Percentiles rank a stretch among this genome's conserved stretches.
Conservation (phyloP, 1,140 invertebrate species). For the Thaumetopoea pityocampa region DNA sequence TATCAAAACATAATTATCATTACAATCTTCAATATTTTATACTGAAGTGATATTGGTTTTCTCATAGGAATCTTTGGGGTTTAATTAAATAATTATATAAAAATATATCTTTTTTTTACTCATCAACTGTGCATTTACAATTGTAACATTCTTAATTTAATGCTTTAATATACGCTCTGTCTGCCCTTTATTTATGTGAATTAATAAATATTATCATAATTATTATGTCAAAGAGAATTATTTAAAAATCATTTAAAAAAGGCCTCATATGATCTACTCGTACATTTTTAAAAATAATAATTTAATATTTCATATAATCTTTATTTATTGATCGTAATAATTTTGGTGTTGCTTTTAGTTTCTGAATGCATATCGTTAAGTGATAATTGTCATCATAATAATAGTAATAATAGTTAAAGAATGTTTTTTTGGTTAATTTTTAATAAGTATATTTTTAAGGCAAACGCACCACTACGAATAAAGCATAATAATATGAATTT, state of each 20-base stretch:
- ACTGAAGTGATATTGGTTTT: no score
- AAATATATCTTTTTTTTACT: no score
- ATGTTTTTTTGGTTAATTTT: conserved; percentile 61
- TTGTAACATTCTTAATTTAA: no score
- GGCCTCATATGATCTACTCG: conserved; percentile 24
- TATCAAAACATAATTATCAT: no score
- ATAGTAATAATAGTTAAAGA: conserved; percentile 40
- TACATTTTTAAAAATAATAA: conserved; percentile 25
- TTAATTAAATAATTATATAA: no score
- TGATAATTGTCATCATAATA: conserved; percentile 50
- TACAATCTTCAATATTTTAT: no score
- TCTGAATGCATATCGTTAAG: conserved; percentile 61
- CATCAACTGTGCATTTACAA: no score
- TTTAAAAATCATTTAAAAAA: conserved; percentile 9
- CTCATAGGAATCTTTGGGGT: no score
- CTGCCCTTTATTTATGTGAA: no score
- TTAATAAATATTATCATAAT: no score
- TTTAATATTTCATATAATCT: conserved; percentile 30
- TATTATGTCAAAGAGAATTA: no score
- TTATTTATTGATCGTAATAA: conserved; percentile 38
- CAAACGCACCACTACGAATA: conserved; percentile 73
- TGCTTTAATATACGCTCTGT: no score
- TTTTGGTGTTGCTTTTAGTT: conserved; percentile 45
- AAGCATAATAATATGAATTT: conserved; percentile 73
- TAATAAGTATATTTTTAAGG: conserved; percentile 69